Evolutionary conservation across 1,140 invertebrate genomes (phyloP).

Genomic region (Brachionus rubens): DNA sequence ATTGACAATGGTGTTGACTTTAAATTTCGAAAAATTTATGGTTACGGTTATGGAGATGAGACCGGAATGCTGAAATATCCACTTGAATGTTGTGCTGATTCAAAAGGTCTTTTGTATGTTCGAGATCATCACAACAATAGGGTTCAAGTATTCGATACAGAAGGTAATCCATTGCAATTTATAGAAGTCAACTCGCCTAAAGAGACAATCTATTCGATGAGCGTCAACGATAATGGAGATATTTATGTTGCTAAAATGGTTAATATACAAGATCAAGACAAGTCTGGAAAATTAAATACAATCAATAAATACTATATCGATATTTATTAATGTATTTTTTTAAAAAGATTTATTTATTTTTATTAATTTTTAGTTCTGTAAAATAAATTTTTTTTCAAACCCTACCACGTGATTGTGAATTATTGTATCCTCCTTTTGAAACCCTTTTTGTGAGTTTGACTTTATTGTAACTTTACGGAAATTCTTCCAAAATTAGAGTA

Average conservation of each 20-base stretch:
- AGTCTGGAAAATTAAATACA: constrained; percentile 8
- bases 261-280: constrained; percentile 16
- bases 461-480: too few species aligned
- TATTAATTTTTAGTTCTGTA: too few species aligned
- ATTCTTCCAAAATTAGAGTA: too few species aligned
- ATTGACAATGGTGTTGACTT: background rate
- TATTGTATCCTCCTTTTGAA: too few species aligned
- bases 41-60: constrained; percentile 37
- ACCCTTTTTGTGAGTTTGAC: too few species aligned
- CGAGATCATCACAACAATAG: constrained; percentile 43
- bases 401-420: too few species aligned
- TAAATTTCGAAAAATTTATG: constrained; percentile 23
- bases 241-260: constrained; percentile 44
- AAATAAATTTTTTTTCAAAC: too few species aligned
- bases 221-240: constrained; percentile 37
- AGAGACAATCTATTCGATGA: constrained; percentile 44
- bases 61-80: constrained; percentile 39
- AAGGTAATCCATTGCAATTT: constrained; percentile 1
- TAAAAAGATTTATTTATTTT: background rate
- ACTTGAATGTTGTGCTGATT: constrained; percentile 30
- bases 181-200: constrained; percentile 33
- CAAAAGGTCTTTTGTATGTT: constrained; percentile 21
- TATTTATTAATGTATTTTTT: constrained; percentile 23
- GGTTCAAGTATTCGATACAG: constrained; percentile 24
- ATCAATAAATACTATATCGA: constrained; percentile 45